phyloP scores from a whole-genome alignment of 1,140 invertebrate genomes.

The Eupeodes corollae region DNA sequence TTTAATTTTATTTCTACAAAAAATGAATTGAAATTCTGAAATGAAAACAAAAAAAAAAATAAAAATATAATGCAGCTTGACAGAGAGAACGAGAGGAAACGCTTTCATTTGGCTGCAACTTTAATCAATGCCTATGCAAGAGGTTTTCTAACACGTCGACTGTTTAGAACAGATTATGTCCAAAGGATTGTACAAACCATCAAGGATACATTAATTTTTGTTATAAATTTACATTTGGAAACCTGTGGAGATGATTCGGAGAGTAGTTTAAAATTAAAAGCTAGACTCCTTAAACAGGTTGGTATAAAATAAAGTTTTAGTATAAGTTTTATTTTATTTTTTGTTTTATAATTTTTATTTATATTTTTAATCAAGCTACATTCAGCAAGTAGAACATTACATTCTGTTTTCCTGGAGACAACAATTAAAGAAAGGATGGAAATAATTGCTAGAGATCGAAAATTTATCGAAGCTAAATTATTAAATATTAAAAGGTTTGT shows the following conservation, averaged over 20 bases:
- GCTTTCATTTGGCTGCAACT: constrained; percentile 48
- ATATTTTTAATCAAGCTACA: constrained; percentile 46
- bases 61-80: too few species aligned
- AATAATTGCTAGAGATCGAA: constrained; percentile 42
- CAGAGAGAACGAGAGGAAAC: not conserved
- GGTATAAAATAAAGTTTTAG: not conserved
- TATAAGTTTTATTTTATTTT: not conserved
- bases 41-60: too few species aligned
- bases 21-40: too few species aligned
- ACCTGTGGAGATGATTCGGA: constrained; percentile 40
- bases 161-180: constrained; percentile 68
- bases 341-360: not conserved
- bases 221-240: constrained; percentile 61
- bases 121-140: constrained; percentile 61
- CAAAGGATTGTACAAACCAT: constrained; percentile 71
- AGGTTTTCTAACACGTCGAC: constrained; percentile 66
- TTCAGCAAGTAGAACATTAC: constrained; percentile 48
- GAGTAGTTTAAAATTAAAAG: constrained; percentile 50
- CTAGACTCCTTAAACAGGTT: constrained; percentile 51
- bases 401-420: constrained; percentile 46
- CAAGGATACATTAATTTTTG: constrained; percentile 60
- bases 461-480: constrained; percentile 21
- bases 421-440: constrained; percentile 45
- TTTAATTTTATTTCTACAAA: not conserved
- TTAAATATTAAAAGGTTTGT: constrained; percentile 12